Evolutionary conservation across 2,888 invertebrate species (phyloP).

Genomic region (Deilephila elpenor): DNA sequence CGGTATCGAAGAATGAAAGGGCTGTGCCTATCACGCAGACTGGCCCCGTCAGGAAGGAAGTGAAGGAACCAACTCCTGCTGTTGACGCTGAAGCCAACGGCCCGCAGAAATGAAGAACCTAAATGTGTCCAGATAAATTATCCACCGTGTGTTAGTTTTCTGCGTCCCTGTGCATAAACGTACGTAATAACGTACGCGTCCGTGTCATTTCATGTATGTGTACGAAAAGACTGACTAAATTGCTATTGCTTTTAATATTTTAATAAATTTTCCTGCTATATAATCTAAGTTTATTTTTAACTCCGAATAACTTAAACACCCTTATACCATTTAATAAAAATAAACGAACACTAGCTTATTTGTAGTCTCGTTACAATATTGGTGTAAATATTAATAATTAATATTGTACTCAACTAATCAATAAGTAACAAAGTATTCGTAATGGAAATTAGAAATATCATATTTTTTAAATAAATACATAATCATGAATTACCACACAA

Average conservation of each 20-base stretch:
- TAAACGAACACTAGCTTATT: background rate
- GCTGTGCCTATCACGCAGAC: conserved; percentile 84
- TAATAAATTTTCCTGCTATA: conserved; percentile 36
- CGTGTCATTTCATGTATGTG: conserved; percentile 5
- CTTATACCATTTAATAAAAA: background rate
- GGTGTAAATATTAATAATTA: too few relatives aligned
- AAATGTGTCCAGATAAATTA: conserved; percentile 20
- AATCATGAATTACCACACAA: too few relatives aligned
- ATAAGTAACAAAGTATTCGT: too few relatives aligned
- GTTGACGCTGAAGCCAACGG: conserved; percentile 44
- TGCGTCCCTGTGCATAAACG: background rate
- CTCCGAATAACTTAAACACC: background rate
- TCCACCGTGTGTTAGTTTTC: conserved; percentile 32
- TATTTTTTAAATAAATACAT: too few relatives aligned
- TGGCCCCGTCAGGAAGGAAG: conserved; percentile 79
- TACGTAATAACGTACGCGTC: background rate
- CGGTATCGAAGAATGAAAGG: conserved; percentile 69
- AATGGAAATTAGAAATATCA: too few relatives aligned
- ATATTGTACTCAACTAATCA: too few relatives aligned
- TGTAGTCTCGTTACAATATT: too few relatives aligned
- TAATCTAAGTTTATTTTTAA: background rate
- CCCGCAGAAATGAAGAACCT: conserved; percentile 38
- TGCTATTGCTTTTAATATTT: conserved; percentile 33
- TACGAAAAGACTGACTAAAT: conserved; percentile 22
- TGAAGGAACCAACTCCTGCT: conserved; percentile 66